Evolutionary conservation across 2,888 invertebrate species (phyloP), one percentile per base, ranked within the genome.

Genomic region (Drosophila vallismaia): DNA sequence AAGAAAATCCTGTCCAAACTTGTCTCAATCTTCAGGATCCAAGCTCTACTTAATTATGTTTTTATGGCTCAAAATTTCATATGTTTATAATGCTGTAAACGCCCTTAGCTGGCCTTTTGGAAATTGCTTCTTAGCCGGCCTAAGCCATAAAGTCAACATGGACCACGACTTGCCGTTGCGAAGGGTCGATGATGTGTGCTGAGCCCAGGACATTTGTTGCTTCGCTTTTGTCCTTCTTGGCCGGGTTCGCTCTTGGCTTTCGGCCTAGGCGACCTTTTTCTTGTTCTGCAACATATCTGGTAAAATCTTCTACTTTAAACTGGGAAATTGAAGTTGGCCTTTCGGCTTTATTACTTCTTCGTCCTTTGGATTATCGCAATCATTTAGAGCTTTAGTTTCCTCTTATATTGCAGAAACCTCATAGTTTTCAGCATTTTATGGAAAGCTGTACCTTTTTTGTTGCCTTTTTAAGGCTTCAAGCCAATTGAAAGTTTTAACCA

Each of bases 281-380:
- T 55, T 66, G 7, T 69, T 67, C 60, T 19, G 14, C 40, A 44
- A 44, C 44, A 44, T 76, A 71, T 67, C 70, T 49, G 66, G 49
- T 55, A 70, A 76, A 74, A 58, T 49, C 66, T 6, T 59, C 52
- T 76, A 81, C 64, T 72, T 71, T 64, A 74, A 76, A 58, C 66
- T 64, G 63, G 36, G 50, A 85, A 71, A 74, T 79, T 71, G 68
- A 87, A 82, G 76, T 68, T 67, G 58, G 67, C 72, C 75, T 69
- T 52, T 60, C 71, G 66, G 67, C 66, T 60, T 69, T 71, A 68
- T 74, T 64, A 52, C 63, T 58, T 46, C 31, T 31, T 71, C 59
- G 44, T 49, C 64, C 62, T 50, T 67, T 40, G 74, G 83, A 82
- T 82, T 81, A 81, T 78, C 69, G 51, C 70, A 72, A 70, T 72